A percentile compares a stretch with the other conserved stretches of the same genome.
Evolutionary conservation across 2,888 invertebrate genomes (phyloP).

Genomic region (Brachyptera risi): DNA sequence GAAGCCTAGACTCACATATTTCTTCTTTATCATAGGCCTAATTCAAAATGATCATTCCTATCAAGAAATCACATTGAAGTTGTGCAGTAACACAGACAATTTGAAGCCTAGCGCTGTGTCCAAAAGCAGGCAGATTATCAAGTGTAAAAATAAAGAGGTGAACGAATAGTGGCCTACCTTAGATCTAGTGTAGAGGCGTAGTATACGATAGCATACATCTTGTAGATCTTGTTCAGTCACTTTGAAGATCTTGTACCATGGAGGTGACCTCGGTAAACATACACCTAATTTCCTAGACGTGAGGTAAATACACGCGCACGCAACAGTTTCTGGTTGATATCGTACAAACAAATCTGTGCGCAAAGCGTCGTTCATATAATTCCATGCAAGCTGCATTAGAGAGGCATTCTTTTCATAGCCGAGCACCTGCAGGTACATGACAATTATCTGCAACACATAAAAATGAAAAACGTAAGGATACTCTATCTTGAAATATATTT

Average conservation of each 20-base stretch:
- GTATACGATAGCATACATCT: conserved; percentile 76
- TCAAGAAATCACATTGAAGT: too few relatives aligned
- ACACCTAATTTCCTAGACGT: conserved; percentile 85
- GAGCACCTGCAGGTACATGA: conserved; percentile 91
- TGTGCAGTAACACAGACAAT: too few relatives aligned
- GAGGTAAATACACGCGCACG: conserved; percentile 97
- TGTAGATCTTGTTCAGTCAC: conserved; percentile 78
- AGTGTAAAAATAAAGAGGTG: neutral
- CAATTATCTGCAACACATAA: conserved; percentile 72
- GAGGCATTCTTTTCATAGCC: conserved; percentile 82
- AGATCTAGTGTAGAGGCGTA: conserved; percentile 76
- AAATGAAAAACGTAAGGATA: neutral
- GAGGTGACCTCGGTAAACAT: conserved; percentile 78
- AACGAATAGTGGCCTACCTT: conserved; percentile 58
- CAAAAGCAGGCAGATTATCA: too few relatives aligned
- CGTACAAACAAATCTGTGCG: conserved; percentile 95
- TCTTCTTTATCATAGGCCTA: too few relatives aligned
- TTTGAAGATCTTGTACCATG: conserved; percentile 87
- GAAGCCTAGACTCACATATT: too few relatives aligned
- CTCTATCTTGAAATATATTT: neutral
- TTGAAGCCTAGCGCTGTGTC: too few relatives aligned
- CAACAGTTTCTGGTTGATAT: conserved; percentile 94
- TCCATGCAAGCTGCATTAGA: conserved; percentile 95
- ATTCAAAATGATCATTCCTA: too few relatives aligned
- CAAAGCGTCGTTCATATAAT: conserved; percentile 99